Evolutionary conservation across 2,113 vertebrate species (phyloP), one percentile per base, ranked within the genome.

Genomic region (Bujurquina vittata): DNA sequence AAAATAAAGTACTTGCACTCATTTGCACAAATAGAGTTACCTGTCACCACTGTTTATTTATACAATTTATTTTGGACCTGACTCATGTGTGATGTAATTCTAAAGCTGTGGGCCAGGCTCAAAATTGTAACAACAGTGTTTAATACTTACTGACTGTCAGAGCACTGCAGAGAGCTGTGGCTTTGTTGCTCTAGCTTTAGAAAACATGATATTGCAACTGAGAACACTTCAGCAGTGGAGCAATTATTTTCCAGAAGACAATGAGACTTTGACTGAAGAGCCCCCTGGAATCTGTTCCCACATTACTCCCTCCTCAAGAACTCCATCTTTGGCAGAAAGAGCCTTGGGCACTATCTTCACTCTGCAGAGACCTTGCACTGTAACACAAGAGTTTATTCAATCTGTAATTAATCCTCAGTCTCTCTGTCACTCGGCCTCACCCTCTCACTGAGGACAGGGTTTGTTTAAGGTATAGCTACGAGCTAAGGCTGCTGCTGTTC

Each of bases 331-430:
- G 94, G 91, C 84, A 93, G 93, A 95, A 93, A 94, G 92, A 92
- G 93, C 90, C 84, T 84, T 92, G 88, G 95, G 96, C 96, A 94
- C 95, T 92, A 93, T 95, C 91, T 95, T 94, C 10, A 17, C 83
- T 78, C 82, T 49, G 79, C 79, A 76, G 82, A 89, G 83, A 74
- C 88, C 33, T 77, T 54, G 65, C 22, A 88, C 76, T 83, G 86
- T 87, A 90, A 92, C 83, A 75, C 65, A 86, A 93, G 79, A 89
- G 85, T 91, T 92, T 88, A 87, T 91, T 94, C 90, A 76, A 79
- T 83, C 58, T 79, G 92, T 91, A 93, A 94, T 89, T 84, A 90
- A 93, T 92, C 91, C 84, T 63, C 61, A 20, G 33, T 90, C 77
- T 89, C 77, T 85, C 87, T 87, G 80, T 90, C 85, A 80, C 61